phyloP scores from a whole-genome alignment of 1,140 invertebrate species.

The Microvelia longipes region DNA sequence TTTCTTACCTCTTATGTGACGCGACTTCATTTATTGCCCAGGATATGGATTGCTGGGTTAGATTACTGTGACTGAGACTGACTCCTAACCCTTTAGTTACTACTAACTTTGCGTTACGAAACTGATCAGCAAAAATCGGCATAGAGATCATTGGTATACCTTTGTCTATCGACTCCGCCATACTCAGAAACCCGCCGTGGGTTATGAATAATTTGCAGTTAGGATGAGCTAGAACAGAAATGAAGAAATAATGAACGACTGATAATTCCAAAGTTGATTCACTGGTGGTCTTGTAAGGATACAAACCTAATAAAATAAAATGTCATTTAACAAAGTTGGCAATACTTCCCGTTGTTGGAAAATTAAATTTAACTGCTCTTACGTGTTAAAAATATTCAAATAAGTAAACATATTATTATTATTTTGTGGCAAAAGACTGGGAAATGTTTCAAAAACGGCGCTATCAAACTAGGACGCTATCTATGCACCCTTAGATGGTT shows the following conservation, averaged over 20 bases:
- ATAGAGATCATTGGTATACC: constrained; percentile 35
- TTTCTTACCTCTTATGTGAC: constrained; percentile 4
- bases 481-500: too few relatives aligned
- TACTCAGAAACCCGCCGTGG: constrained; percentile 35
- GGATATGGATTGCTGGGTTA: background rate
- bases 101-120: constrained; percentile 30
- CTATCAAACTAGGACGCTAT: too few relatives aligned
- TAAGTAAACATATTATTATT: too few relatives aligned
- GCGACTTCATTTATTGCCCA: constrained; percentile 3
- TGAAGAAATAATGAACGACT: constrained; percentile 1
- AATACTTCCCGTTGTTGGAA: too few relatives aligned
- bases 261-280: background rate
- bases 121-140: constrained; percentile 33
- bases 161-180: constrained; percentile 35
- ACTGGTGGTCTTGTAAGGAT: constrained; percentile 1
- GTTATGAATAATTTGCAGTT: constrained; percentile 33
- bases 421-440: too few relatives aligned
- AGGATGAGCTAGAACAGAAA: constrained; percentile 26
- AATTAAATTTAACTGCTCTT: too few relatives aligned
- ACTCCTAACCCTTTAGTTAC: constrained; percentile 27
- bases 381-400: too few relatives aligned
- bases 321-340: too few relatives aligned
- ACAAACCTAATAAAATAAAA: too few relatives aligned
- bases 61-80: constrained; percentile 15
- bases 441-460: too few relatives aligned